Conservation (phyloP, 2,113 vertebrate genomes). For the Rhagologus leucostigma region DNA sequence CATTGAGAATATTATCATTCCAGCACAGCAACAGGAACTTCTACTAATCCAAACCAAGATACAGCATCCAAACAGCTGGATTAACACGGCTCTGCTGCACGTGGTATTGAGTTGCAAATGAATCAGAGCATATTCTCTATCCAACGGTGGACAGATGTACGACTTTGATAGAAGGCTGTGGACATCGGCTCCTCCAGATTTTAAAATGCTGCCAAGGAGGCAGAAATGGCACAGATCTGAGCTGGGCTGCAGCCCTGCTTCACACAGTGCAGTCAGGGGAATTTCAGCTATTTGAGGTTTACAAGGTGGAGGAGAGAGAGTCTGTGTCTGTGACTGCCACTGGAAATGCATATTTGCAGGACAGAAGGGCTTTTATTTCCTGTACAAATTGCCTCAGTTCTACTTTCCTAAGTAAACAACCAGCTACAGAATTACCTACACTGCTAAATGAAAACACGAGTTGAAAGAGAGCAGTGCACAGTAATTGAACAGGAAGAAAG, state of each 20-base stretch:
- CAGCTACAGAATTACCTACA: background rate
- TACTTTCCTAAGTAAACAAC: background rate
- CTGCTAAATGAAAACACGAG: background rate
- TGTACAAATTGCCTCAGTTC: background rate
- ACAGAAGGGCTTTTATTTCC: background rate
- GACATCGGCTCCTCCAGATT: background rate
- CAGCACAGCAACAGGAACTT: background rate
- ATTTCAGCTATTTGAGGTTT: background rate
- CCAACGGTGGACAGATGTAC: background rate
- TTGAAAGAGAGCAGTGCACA: background rate
- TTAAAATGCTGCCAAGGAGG: background rate
- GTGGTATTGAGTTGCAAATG: background rate
- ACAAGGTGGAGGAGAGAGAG: background rate
- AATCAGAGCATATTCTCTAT: background rate
- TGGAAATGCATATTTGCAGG: background rate
- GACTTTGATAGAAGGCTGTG: background rate
- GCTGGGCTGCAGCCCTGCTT: background rate
- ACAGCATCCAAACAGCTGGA: background rate
- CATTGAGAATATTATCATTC: background rate
- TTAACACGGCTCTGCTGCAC: background rate
- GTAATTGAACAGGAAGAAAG: slow-evolving; percentile 3
- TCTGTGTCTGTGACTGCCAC: background rate
- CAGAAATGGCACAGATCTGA: background rate
- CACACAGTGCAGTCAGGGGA: background rate
- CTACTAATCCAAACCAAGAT: background rate